Base-by-base conservation (phyloP, 1,140 invertebrate genomes). In the Cydia amplana region DNA sequence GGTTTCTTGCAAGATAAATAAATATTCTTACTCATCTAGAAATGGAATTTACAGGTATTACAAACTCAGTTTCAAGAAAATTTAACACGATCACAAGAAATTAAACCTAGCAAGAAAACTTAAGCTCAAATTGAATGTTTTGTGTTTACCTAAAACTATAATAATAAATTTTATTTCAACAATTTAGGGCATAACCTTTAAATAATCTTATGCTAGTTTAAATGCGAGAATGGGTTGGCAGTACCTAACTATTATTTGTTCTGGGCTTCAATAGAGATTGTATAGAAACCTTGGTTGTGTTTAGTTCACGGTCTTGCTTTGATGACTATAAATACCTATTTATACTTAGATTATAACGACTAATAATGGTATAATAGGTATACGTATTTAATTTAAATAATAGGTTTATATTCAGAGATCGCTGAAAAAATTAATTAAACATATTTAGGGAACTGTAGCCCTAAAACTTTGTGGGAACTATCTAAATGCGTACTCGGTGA, bases 221-320 rank as follows among this genome's bases (percentile, higher is more conserved):
- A 23, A 60, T 23, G 55, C 55, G 55, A 60, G 2, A 23, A 12
- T 23, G 20, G 7, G 10, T 60, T 12, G 55, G 55, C 20, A 60
- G 51, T 55, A 60, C 18, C 55, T 60, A 60, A 20, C n/a, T 60
- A 60, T 60, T 60, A 60, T 60, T 60, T 20, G 9, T 10, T 60
- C 9, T 23, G 18, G n/a, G n/a, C n/a, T 23, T 23, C 18, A 20
- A 55, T 60, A 23, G 55, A 20, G 55, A 60, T 23, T 60, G 55
- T 23, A 12, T 51, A 1, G 3, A 51, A 55, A 60, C 55, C 55
- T 60, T 60, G 55, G 55, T 60, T 55, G 6, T 12, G 9, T 20
- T 10, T 60, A 23, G 55, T 60, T 60, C 55, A 60, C 20, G 55
- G 55, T 23, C 20, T 23, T 18, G 20, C 55, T 60, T 23, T 10